Base-by-base conservation (phyloP, 2,113 vertebrate genomes). In the Pelusios castaneus region DNA sequence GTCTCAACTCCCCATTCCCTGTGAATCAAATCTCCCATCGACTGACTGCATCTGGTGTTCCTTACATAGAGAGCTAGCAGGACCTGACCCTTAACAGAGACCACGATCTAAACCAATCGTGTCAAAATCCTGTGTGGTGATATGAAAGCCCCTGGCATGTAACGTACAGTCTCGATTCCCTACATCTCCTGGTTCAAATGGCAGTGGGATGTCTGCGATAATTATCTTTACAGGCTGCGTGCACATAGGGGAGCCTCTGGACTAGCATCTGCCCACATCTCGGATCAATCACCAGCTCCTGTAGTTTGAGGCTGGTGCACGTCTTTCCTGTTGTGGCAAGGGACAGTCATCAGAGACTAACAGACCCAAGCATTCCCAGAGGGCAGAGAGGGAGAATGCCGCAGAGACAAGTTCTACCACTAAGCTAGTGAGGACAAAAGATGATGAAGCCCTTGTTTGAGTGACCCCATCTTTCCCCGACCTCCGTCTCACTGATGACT, bases 201-300 rank as follows among this genome's bases (percentile, higher is more conserved):
- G 25, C 73, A 45, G 24, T 45, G 41, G 73, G 12, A 13, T 27
- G 11, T 14, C 73, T 29, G 24, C 27, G 41, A 76, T 45, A 76
- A 76, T 4, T 45, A 21, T 76, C 22, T 45, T n/a, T 75, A 43
- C 21, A 3, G 10, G 19, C 43, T 7, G 38, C 41, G 17, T 31
- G 29, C 29, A 41, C 25, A 0, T 70, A 4, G 60, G 8, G 24
- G 56, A 87, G 63, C 10, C 41, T 43, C 27, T 11, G 31, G 24
- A 14, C 63, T 51, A 76, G 27, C 3, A 27, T 31, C 7, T 34
- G 0, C 5, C 41, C 3, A 2, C 0, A 0, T 24, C 70, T 49
- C 60, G 38, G 27, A 58, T 63, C 81, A 47, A 60, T 63, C 6
- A 0, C 0, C 17, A 45, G 29, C 63, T 84, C 27, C 76, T 73